Base-by-base conservation (phyloP, 2,113 vertebrate genomes). In the Mungos mungo region DNA sequence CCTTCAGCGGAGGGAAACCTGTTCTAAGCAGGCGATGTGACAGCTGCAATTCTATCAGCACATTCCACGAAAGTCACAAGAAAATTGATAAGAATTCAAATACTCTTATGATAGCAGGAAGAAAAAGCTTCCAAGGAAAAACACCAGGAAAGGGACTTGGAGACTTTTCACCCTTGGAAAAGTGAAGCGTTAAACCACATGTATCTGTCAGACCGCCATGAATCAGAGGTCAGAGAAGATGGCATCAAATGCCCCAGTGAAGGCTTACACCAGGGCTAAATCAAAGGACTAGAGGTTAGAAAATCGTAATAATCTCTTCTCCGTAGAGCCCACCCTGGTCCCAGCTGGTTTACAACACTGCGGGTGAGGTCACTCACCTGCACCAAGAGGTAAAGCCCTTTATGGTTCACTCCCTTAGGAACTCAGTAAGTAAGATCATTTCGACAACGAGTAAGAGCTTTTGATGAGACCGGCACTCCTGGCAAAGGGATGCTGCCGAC, bases 21-120 rank as follows among this genome's bases (percentile, higher is more conserved):
- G 92, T 90, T 96, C 79, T 82, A 66, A 94, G 92, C 4, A 81
- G 95, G 79, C 92, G 80, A 92, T 23, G 68, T 2, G 92, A 95
- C 98, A 98, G 98, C 98, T 98, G 97, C 82, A 66, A 57, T 38
- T 72, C 50, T 38, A 68, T 35, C 93, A 97, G 90, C 25, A 57
- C 96, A 98, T 97, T 97, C 96, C 96, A 95, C 92, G 92, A 45
- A 89, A 95, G 93, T 85, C 96, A 89, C 50, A 52, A 83, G 92
- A 76, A 95, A 96, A 96, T 14, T n/a, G 92, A 84, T 65, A 85
- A 79, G 90, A 89, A 86, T 47, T 63, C 47, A 71, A 96, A 72
- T 35, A 14, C 74, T 45, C 85, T n/a, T n/a, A 38, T 29, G 65
- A 72, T 85, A 96, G 81, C 60, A 88, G 54, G 3, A 23, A 76